A percentile compares a stretch with the other conserved stretches of the same genome.
phyloP scores from a whole-genome alignment of 1,140 invertebrate genomes.

The Meloidogyne exigua region DNA sequence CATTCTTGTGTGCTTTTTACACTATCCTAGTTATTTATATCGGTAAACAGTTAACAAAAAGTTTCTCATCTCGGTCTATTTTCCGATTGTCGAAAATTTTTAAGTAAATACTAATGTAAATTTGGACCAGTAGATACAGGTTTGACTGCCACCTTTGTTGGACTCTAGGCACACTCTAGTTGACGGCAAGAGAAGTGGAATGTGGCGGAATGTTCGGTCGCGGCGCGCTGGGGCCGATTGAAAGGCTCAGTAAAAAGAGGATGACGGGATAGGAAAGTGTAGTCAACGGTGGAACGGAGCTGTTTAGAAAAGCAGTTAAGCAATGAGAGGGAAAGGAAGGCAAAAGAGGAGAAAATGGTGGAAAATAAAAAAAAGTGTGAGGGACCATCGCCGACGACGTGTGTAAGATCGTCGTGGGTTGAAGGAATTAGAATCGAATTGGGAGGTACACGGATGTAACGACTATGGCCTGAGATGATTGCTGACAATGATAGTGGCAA shows the following conservation, averaged over 20 bases:
- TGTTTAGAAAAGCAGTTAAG: conserved; percentile 1
- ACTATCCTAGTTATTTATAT: not conserved
- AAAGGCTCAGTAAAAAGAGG: not conserved
- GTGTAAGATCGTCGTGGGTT: conserved; percentile 11
- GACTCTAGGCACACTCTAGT: not conserved
- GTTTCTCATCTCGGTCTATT: not conserved
- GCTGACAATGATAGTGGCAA: conserved; percentile 14
- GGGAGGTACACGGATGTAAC: not conserved
- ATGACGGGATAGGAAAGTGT: conserved; percentile 1
- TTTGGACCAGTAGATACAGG: not conserved
- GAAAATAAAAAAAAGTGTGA: not conserved
- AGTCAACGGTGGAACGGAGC: not conserved
- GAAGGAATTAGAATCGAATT: not conserved
- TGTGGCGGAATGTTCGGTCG: not conserved
- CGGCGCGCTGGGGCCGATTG: not conserved
- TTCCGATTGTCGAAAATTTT: conserved; percentile 13
- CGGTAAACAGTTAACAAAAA: not conserved
- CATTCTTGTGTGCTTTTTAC: not conserved
- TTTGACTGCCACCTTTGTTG: conserved; percentile 1
- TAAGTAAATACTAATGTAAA: conserved; percentile 14
- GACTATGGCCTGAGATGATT: not conserved
- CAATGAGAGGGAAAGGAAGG: not conserved
- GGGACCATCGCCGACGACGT: not conserved
- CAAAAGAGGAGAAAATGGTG: not conserved
- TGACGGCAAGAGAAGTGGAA: not conserved